Conservation (phyloP, 2,888 invertebrate species). For the Spicauda simplicius region DNA sequence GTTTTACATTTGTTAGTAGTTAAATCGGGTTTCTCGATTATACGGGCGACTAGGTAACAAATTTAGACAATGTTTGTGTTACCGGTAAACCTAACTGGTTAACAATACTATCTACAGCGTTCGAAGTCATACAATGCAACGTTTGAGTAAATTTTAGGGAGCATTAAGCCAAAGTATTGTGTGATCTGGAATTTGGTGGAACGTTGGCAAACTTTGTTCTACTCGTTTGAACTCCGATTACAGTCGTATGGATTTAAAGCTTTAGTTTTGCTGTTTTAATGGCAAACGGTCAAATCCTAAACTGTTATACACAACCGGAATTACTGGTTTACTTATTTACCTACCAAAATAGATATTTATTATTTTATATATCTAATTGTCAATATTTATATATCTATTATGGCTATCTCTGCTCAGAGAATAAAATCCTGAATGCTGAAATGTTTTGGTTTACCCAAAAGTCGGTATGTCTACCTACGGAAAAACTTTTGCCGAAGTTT, state of each 20-base stretch:
- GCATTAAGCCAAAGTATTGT: conserved; percentile 16
- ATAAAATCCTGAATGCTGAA: too few species aligned
- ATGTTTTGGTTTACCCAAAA: too few species aligned
- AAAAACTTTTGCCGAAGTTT: too few species aligned
- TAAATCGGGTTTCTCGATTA: not conserved
- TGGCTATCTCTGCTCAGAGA: too few species aligned
- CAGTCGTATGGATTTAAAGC: conserved; percentile 5
- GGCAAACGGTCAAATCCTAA: not conserved
- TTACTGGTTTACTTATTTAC: not conserved
- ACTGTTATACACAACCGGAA: not conserved
- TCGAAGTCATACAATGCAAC: not conserved
- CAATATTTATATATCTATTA: too few species aligned
- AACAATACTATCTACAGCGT: not conserved
- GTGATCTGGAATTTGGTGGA: conserved; percentile 2
- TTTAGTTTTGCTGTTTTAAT: not conserved
- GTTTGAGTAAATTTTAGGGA: conserved; percentile 4
- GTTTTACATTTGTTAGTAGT: not conserved
- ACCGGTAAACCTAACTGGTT: not conserved
- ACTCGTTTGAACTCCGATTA: conserved; percentile 13
- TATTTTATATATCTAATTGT: too few species aligned
- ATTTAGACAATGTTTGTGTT: not conserved
- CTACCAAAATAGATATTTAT: too few species aligned
- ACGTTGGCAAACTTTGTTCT: conserved; percentile 9
- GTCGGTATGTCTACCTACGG: too few species aligned
- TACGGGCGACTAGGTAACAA: not conserved